A percentile compares a stretch with the other conserved stretches of the same genome.
Conservation (phyloP, 2,797 vertebrate species). For the Echiichthys vipera region DNA sequence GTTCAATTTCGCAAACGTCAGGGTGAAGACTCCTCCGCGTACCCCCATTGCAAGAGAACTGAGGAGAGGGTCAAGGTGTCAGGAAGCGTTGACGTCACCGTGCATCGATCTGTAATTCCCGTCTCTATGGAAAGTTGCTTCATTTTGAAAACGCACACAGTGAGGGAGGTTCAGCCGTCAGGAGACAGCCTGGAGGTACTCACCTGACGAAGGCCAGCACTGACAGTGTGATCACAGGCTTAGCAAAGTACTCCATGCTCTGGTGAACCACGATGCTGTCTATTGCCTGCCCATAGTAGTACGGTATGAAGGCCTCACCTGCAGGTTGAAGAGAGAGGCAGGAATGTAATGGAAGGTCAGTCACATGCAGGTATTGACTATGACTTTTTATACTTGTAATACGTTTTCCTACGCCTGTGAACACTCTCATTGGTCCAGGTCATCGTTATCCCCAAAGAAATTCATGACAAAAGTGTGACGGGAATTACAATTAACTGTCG, state of each 20-base stretch:
- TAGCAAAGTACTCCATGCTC: conserved; percentile 91
- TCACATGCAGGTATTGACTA: too few relatives aligned
- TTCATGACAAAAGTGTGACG: too few relatives aligned
- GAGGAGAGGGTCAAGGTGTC: conserved; percentile 39
- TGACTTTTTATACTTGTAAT: too few relatives aligned
- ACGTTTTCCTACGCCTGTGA: too few relatives aligned
- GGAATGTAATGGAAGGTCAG: background rate
- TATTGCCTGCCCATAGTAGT: conserved; percentile 92
- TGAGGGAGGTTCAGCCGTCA: too few relatives aligned
- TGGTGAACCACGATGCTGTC: conserved; percentile 92
- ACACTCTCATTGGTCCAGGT: too few relatives aligned
- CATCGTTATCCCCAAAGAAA: too few relatives aligned
- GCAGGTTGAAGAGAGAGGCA: background rate
- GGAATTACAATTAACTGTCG: too few relatives aligned
- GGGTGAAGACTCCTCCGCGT: conserved; percentile 93
- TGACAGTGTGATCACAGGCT: conserved; percentile 83
- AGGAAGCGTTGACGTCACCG: background rate
- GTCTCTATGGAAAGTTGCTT: background rate
- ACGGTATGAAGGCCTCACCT: conserved; percentile 95
- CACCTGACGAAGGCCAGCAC: conserved; percentile 90
- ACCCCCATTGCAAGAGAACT: conserved; percentile 93
- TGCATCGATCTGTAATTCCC: background rate
- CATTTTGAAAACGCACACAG: background rate
- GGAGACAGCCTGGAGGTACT: conserved; percentile 18
- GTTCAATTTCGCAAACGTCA: conserved; percentile 93